Evolutionary conservation across 2,113 vertebrate genomes (phyloP), one percentile per base, ranked within the genome.

Genomic region (Eulemur rufifrons): DNA sequence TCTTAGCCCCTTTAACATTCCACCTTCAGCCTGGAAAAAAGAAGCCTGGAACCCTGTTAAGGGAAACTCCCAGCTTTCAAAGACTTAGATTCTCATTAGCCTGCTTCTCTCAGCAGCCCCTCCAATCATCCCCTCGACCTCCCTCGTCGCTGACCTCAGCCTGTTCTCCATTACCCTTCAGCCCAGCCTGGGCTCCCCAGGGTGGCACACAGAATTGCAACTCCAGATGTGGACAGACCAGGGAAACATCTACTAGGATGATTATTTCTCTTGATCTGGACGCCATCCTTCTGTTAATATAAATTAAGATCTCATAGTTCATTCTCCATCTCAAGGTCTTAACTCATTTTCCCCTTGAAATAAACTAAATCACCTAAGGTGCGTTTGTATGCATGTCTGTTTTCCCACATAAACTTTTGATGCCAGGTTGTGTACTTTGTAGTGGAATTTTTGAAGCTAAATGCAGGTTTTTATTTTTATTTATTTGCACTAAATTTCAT

Each of bases 141-240:
- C 96, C 97, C 95, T 93, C 12, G 1, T 93, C 64, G 97, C 93
- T 97, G 97, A 96, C 97, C 96, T 96, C 56, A 80, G 97, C 93
- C 96, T 97, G 96, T 96, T 98, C 97, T 93, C 95, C 92, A 96
- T 97, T 97, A 97, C 93, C 95, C 97, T 96, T 87, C 77, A 4
- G 95, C 86, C 91, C 54, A 96, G 77, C 45, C 77, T 25, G 86
- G 86, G 93, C 95, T 97, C 96, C 96, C 97, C 89, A 94, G 97
- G 95, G 97, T 96, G 83, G 92, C 56, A 68, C 80, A 74, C 17
- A 59, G 95, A 96, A 97, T 94, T 95, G 66, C 78, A 98, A 77
- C 93, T 96, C 97, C 97, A 97, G 97, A 97, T 98, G 97, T 96
- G 93, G 37, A 78, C 82, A 42, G 93, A 69, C 78, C 92, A 91